These are phyloP conservation scores for Calosoma granatense DNA, from an alignment of 1,140 invertebrate species.

Conservation along the genomic window DNA sequence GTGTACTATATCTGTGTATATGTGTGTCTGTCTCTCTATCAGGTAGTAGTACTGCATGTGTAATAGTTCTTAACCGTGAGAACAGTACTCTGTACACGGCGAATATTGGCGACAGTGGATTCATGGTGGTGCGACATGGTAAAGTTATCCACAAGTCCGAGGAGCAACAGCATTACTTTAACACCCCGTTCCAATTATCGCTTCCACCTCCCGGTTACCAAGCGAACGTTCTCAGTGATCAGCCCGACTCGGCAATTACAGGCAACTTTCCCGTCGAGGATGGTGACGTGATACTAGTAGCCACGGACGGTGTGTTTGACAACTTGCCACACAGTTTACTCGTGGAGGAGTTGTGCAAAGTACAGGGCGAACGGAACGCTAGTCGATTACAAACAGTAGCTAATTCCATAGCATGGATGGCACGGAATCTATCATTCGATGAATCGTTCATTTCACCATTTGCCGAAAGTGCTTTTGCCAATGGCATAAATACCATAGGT, in stretches of 20 bases:
- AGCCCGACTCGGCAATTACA: constrained; percentile 84
- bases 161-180: constrained; percentile 98
- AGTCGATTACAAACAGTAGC: constrained; percentile 77
- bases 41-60: constrained; percentile 96
- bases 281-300: constrained; percentile 91
- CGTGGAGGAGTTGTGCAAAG: constrained; percentile 64
- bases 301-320: constrained; percentile 96
- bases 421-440: constrained; percentile 85
- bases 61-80: constrained; percentile 83
- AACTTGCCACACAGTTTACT: constrained; percentile 89
- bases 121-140: constrained; percentile 79
- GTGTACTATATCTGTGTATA: neutral
- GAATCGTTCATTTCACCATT: constrained; percentile 93
- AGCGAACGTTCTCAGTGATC: constrained; percentile 76
- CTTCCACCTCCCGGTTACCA: constrained; percentile 83
- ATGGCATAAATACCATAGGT: constrained; percentile 89
- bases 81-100: constrained; percentile 86
- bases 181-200: constrained; percentile 94
- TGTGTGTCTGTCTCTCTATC: constrained; percentile 18
- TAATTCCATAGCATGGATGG: constrained; percentile 90
- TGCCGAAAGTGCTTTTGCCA: constrained; percentile 79
- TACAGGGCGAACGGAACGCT: constrained; percentile 59
- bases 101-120: constrained; percentile 98
- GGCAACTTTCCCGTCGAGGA: constrained; percentile 85
- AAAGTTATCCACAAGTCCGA: constrained; percentile 83